Base-by-base conservation (phyloP, 37 sponge, comb jelly and placozoan species). In the Oopsacas minuta region DNA sequence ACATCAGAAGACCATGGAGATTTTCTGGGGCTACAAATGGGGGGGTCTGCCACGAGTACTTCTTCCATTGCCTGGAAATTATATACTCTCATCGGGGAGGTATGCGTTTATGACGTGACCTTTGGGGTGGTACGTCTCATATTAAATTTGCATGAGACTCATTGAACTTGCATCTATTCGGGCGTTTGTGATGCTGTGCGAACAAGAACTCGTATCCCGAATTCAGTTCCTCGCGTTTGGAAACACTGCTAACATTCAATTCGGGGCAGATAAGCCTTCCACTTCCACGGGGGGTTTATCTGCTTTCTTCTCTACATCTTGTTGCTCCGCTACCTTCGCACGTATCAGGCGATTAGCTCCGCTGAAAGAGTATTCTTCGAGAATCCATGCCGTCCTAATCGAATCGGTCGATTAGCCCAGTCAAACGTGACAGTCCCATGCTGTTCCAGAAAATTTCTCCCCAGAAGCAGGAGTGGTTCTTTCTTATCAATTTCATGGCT, bases 171-270 rank as follows among this genome's bases (percentile, higher is more conserved):
- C 75, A 61, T 61, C 75, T 25, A 61, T 61, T 61, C 75, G 75
- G 30, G 22, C 75, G 75, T 61, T 61, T 61, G 75, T 61, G 75
- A 12, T 61, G 75, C 22, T 12, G 75, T 61, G 75, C 75, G 30
- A 61, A 61, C 75, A 61, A 61, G 75, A 61, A 61, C 17, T 61
- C 75, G 22, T 61, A 61, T 61, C 28, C 75, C 75, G 75, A 61
- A 61, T 3, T 61, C 75, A 61, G 75, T 34, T 3, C 75, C 1
- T 61, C 22, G 75, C 22, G 75, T 34, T 61, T 61, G 75, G 5
- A 61, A 25, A 61, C 28, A 12, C 22, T 20, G 22, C 75, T 61
- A 61, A 12, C 17, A 61, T 61, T n/a, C 28, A 61, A 61, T 12
- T 61, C 30, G 22, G 75, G 75, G 75, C 75, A 61, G 75, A 61